Conservation (phyloP, 2,113 vertebrate species). For the Triplophysa dalaica region DNA sequence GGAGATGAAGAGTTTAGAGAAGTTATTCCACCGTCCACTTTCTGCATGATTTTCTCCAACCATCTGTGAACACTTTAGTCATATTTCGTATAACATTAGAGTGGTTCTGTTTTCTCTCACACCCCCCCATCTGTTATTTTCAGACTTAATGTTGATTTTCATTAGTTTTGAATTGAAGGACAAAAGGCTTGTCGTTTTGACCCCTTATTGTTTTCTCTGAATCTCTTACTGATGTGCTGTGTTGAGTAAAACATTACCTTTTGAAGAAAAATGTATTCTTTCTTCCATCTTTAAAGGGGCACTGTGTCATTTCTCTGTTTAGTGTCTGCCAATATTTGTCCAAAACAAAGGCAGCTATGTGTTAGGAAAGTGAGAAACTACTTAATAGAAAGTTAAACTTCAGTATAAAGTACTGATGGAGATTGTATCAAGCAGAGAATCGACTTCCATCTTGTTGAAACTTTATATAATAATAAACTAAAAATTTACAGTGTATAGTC, state of each 20-base stretch:
- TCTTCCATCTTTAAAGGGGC: too few relatives aligned
- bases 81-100: not conserved
- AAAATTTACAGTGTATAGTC: slow-evolving; percentile 14
- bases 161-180: too few relatives aligned
- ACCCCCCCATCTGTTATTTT: not conserved
- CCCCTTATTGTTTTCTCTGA: too few relatives aligned
- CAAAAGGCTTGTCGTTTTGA: too few relatives aligned
- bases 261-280: too few relatives aligned
- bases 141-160: too few relatives aligned
- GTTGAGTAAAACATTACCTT: too few relatives aligned
- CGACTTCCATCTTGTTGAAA: not conserved
- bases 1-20: slow-evolving; percentile 45
- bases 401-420: not conserved
- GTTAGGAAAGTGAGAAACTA: not conserved
- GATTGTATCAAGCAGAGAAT: slow-evolving; percentile 8
- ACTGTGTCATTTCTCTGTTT: too few relatives aligned
- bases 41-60: not conserved
- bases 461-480: too few relatives aligned
- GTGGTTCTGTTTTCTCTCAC: not conserved
- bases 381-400: slow-evolving; percentile 8
- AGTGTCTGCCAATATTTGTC: too few relatives aligned
- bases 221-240: too few relatives aligned
- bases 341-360: not conserved
- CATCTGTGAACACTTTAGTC: slow-evolving; percentile 9
- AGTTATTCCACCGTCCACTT: slow-evolving; percentile 15